phyloP scores from a whole-genome alignment of 1,140 invertebrate genomes.

The Drosophila trapezifrons region DNA sequence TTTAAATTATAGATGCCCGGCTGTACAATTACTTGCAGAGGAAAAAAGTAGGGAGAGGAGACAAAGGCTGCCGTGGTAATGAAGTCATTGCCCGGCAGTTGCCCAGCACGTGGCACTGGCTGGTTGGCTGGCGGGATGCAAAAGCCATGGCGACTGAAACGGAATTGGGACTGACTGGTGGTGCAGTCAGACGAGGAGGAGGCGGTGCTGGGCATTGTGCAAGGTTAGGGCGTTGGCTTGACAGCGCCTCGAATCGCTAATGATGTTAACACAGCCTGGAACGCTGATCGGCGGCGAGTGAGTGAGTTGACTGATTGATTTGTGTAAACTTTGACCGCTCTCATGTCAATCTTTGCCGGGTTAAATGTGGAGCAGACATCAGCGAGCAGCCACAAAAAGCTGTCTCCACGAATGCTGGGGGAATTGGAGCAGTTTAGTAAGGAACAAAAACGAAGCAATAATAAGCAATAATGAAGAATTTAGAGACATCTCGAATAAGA shows the following conservation, averaged over 20 bases:
- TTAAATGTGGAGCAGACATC: slow-evolving; percentile 52
- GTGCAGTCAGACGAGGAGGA: background rate
- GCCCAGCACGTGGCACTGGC: slow-evolving; percentile 61
- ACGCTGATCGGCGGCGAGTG: slow-evolving; percentile 9
- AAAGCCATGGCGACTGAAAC: slow-evolving; percentile 12
- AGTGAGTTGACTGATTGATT: slow-evolving; percentile 67
- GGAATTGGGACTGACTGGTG: slow-evolving; percentile 13
- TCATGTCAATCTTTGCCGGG: slow-evolving; percentile 41
- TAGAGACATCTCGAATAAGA: background rate
- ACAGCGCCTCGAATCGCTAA: slow-evolving; percentile 51
- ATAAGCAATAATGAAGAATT: slow-evolving; percentile 1
- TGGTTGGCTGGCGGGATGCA: slow-evolving; percentile 8
- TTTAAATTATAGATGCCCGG: slow-evolving; percentile 17
- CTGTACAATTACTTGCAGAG: slow-evolving; percentile 37
- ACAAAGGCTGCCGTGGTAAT: slow-evolving; percentile 68
- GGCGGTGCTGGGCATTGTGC: slow-evolving; percentile 48
- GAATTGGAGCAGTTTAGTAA: slow-evolving; percentile 32
- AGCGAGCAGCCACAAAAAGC: slow-evolving; percentile 29
- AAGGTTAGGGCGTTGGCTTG: slow-evolving; percentile 76
- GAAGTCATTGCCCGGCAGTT: slow-evolving; percentile 70
- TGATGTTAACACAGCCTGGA: slow-evolving; percentile 47
- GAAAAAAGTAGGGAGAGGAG: slow-evolving; percentile 4
- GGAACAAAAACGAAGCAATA: slow-evolving; percentile 6
- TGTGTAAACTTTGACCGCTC: slow-evolving; percentile 73
- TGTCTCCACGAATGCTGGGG: slow-evolving; percentile 18